Percentiles rank a stretch among this genome's conserved stretches.
Evolutionary conservation across 1,140 invertebrate genomes (phyloP).

Genomic region (Bombus terrestris): DNA sequence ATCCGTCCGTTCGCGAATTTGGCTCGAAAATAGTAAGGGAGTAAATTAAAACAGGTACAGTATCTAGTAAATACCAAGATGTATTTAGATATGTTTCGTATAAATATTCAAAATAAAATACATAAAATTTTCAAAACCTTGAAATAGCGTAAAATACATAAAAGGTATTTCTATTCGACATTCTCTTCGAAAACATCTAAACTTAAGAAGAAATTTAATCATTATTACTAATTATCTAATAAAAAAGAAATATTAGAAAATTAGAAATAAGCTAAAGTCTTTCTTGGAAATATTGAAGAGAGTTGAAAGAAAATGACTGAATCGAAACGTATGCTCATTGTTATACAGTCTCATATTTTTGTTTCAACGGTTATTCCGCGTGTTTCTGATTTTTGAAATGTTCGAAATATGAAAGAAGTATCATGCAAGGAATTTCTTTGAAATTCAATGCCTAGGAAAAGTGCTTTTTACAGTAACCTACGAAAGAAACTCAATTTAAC

Average conservation of each 20-base stretch:
- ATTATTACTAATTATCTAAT: too few relatives aligned
- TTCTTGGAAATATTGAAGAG: not conserved
- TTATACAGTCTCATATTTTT: too few relatives aligned
- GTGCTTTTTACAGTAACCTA: not conserved
- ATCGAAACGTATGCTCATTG: not conserved
- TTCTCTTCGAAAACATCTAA: not conserved
- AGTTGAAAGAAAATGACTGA: not conserved
- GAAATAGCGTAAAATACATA: not conserved
- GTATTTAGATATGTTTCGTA: not conserved
- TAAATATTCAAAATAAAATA: not conserved
- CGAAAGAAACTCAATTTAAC: conserved; percentile 10
- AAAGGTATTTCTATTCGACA: not conserved
- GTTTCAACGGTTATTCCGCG: not conserved
- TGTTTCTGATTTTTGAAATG: not conserved
- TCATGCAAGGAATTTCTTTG: not conserved
- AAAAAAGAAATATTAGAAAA: not conserved
- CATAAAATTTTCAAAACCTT: too few relatives aligned
- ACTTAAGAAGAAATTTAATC: not conserved
- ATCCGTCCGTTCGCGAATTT: too few relatives aligned
- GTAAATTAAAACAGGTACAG: too few relatives aligned
- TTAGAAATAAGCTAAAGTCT: not conserved
- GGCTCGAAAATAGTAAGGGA: too few relatives aligned
- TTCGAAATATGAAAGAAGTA: not conserved
- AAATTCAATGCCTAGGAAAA: not conserved
- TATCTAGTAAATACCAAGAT: not conserved